These are phyloP conservation scores for Serripes groenlandicus DNA, from an alignment of 2,888 invertebrate genomes.

Conservation along the genomic window DNA sequence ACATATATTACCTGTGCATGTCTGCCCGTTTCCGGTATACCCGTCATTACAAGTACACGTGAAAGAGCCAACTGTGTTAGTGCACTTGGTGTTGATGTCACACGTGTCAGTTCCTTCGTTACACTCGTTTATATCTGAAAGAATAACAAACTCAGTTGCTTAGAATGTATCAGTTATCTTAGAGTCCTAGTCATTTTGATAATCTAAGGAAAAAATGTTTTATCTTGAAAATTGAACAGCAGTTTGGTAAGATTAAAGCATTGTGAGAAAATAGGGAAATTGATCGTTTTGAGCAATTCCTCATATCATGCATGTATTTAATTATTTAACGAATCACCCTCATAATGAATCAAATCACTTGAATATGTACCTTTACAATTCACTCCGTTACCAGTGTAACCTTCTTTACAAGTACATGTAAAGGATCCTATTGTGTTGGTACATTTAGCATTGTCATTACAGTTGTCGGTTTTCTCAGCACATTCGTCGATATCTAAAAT, in stretches of 20 bases:
- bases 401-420: constrained; percentile 3
- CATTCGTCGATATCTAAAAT: neutral
- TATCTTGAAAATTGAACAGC: too few species aligned
- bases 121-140: constrained; percentile 15
- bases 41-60: constrained; percentile 14
- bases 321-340: too few species aligned
- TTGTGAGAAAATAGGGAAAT: too few species aligned
- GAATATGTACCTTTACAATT: neutral
- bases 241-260: too few species aligned
- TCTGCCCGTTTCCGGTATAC: constrained; percentile 6
- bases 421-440: neutral
- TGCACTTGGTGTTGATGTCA: constrained; percentile 13
- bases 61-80: too few species aligned
- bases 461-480: neutral
- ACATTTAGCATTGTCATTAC: neutral
- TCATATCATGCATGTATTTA: too few species aligned
- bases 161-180: too few species aligned
- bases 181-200: too few species aligned
- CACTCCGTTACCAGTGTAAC: neutral
- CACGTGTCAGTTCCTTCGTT: neutral
- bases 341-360: too few species aligned
- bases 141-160: too few species aligned
- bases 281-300: too few species aligned
- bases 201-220: too few species aligned
- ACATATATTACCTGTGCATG: constrained; percentile 25